Percentiles rank a stretch among this genome's conserved stretches.
Evolutionary conservation across 1,140 invertebrate genomes (phyloP).

Genomic region (Rhyzopertha dominica): DNA sequence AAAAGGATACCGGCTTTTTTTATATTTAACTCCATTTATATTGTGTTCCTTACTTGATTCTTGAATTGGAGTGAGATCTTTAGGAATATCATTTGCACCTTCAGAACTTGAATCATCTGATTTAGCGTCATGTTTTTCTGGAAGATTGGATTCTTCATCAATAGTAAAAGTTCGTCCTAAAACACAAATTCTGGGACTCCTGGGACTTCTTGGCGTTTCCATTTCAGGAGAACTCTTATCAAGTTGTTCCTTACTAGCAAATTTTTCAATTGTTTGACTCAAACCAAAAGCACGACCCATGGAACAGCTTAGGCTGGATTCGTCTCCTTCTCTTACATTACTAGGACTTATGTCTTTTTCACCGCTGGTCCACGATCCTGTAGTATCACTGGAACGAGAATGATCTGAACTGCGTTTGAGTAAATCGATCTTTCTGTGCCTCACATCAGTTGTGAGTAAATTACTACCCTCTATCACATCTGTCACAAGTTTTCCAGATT

Average conservation of each 20-base stretch:
- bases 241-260: constrained; percentile 37
- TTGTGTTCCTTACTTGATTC: constrained; percentile 26
- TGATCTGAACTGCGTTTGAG: constrained; percentile 58
- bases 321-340: constrained; percentile 61
- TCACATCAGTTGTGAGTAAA: constrained; percentile 47
- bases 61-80: constrained; percentile 34
- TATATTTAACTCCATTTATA: constrained; percentile 24
- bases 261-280: constrained; percentile 63
- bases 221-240: constrained; percentile 39
- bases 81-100: constrained; percentile 36
- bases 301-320: constrained; percentile 72
- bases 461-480: constrained; percentile 29
- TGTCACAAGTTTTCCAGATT: constrained; percentile 3
- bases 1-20: constrained; percentile 42
- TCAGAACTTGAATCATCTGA: constrained; percentile 41
- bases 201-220: constrained; percentile 38
- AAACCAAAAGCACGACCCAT: constrained; percentile 71
- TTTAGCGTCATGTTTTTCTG: too few species aligned
- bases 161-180: constrained; percentile 43
- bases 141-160: constrained; percentile 38
- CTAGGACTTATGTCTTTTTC: constrained; percentile 50
- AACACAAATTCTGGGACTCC: constrained; percentile 40
- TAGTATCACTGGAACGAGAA: constrained; percentile 60
- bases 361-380: constrained; percentile 51
- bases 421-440: constrained; percentile 42